Evolutionary conservation across 2,888 invertebrate genomes (phyloP).

Genomic region (Anthoptus insignis): DNA sequence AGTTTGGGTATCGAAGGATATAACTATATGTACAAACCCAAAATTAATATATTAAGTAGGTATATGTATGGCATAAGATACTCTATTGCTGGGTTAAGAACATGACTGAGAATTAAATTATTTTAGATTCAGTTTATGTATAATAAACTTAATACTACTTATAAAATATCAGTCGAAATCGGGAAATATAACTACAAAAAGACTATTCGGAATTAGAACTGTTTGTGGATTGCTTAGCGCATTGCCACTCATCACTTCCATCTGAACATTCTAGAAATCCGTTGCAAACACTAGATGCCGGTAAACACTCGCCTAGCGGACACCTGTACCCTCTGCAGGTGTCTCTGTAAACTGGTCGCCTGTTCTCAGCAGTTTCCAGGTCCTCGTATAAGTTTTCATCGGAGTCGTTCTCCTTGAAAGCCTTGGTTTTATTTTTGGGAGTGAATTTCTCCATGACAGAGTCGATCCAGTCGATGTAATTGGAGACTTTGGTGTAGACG

Average conservation of each 20-base stretch:
- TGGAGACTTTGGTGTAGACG: constrained; percentile 93
- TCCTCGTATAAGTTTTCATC: constrained; percentile 74
- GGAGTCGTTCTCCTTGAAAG: constrained; percentile 53
- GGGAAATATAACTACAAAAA: constrained; percentile 58
- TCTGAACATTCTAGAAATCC: constrained; percentile 93
- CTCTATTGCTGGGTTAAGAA: constrained; percentile 39
- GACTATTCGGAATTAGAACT: constrained; percentile 65
- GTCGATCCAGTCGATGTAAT: constrained; percentile 92
- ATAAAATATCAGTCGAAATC: constrained; percentile 83
- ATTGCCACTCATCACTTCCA: constrained; percentile 91
- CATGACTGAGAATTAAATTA: constrained; percentile 19
- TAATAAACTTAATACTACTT: constrained; percentile 67
- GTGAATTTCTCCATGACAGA: constrained; percentile 79
- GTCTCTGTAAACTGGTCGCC: constrained; percentile 63
- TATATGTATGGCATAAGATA: constrained; percentile 62
- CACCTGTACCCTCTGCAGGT: constrained; percentile 91
- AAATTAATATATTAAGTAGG: constrained; percentile 40
- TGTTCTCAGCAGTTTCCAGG: constrained; percentile 76
- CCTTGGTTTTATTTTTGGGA: constrained; percentile 55
- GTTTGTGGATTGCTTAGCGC: constrained; percentile 66
- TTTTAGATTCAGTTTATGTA: constrained; percentile 33
- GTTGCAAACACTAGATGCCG: constrained; percentile 91
- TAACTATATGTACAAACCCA: constrained; percentile 80
- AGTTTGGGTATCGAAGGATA: constrained; percentile 54
- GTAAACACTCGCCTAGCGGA: constrained; percentile 92